Percentiles rank a stretch among this genome's conserved stretches.
Conservation (phyloP, 2,888 invertebrate species). For the Tholera decimalis region DNA sequence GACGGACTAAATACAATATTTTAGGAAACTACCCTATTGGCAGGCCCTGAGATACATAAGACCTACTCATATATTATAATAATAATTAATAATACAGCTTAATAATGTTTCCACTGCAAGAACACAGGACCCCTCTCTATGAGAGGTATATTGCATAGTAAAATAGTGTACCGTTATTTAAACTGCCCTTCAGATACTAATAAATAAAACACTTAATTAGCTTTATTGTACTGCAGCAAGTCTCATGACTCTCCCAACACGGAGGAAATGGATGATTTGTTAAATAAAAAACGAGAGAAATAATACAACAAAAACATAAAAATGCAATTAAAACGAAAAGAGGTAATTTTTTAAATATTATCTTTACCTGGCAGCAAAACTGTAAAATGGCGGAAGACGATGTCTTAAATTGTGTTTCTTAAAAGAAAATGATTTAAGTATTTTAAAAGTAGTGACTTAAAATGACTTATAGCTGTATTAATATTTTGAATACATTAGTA, state of each 20-base stretch:
- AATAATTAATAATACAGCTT: too few species aligned
- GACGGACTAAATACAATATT: too few species aligned
- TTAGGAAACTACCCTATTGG: too few species aligned
- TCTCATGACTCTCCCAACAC: too few species aligned
- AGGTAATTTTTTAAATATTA: background rate
- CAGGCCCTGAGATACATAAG: too few species aligned
- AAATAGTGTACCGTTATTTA: too few species aligned
- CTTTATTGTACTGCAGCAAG: background rate
- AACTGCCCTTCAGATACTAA: too few species aligned
- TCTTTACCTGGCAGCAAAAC: background rate
- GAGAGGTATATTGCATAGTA: too few species aligned
- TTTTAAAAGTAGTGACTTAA: background rate
- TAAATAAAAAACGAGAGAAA: background rate
- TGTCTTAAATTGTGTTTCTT: background rate
- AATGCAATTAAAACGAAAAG: background rate
- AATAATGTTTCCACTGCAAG: too few species aligned
- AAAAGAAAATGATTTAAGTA: background rate
- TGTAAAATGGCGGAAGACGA: constrained; percentile 1
- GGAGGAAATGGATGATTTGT: constrained; percentile 7
- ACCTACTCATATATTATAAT: too few species aligned
- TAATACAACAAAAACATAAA: background rate
- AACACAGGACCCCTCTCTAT: too few species aligned
- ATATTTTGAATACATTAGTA: too few species aligned
- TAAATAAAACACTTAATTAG: background rate
- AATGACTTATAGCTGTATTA: background rate